Base-by-base conservation (phyloP, 2,797 vertebrate species). In the Pagetopsis macropterus region DNA sequence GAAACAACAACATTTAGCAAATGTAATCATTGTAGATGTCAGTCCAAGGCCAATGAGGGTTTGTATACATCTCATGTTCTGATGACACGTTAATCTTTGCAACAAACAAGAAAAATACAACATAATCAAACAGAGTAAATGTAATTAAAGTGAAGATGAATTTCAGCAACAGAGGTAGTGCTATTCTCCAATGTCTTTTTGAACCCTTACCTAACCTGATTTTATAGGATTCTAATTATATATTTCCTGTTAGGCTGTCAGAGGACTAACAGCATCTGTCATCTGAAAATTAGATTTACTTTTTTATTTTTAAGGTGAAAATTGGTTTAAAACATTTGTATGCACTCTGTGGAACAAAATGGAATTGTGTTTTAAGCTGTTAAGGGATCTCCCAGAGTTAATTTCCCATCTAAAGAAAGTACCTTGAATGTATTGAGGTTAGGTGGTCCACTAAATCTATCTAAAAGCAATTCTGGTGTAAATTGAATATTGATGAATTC, bases 221-320 rank as follows among this genome's bases (percentile, higher is more conserved):
- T 61, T 79, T 17, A 50, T 9, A 44, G 5, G 2, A 58, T 7
- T 21, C 5, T 70, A 72, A 49, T 69, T 0, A 31, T 10, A 16
- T 45, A 37, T 67, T 56, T 37, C 23, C 4, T 23, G 54, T 56
- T 17, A 54, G 41, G 37, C 14, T 54, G 27, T 46, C 51, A 61
- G 40, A 41, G 23, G 52, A 57, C 6, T 33, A 16, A 58, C 45
- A 40, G 13, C 13, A 37, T 40, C 21, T 51, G 21, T 64, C 65
- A 58, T 9, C n/a, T 11, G 40, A 54, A 46, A 57, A 62, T 70
- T 23, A 3, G 17, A 52, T 62, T 65, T 48, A 60, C 54, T 51
- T 40, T 59, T 16, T 50, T 57, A 21, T 48, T 51, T 54, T 54
- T 0, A 61, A 54, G 23, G 19, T 65, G 41, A 59, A 49, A 59